Percentiles rank a stretch among this genome's conserved stretches.
Conservation (phyloP, 2,888 invertebrate species). For the Celastrina argiolus region DNA sequence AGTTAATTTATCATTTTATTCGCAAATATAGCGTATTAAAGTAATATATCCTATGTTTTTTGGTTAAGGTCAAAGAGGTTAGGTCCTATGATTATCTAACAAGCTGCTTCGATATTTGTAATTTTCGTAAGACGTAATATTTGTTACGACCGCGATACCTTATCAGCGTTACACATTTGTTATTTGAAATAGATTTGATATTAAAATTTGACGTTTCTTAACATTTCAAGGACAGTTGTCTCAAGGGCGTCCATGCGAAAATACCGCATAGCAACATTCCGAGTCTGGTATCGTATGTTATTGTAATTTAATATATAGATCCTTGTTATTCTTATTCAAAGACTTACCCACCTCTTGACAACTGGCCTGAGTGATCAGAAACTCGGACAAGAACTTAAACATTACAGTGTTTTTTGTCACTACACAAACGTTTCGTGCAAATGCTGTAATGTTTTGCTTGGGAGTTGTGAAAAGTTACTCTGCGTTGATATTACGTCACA, state of each 20-base stretch:
- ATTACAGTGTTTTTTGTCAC: constrained; percentile 75
- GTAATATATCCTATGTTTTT: constrained; percentile 10
- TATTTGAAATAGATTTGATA: constrained; percentile 15
- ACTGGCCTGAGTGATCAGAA: constrained; percentile 80
- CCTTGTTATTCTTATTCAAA: constrained; percentile 35
- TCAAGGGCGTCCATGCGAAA: constrained; percentile 53
- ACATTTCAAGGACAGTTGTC: constrained; percentile 63
- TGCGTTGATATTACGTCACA: constrained; percentile 66
- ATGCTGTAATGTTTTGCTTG: constrained; percentile 50
- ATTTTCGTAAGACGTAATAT: background rate
- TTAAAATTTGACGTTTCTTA: constrained; percentile 46
- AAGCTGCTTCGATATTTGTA: constrained; percentile 28
- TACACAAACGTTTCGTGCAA: constrained; percentile 48
- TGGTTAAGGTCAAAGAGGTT: constrained; percentile 58
- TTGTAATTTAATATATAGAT: background rate
- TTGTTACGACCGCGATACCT: background rate
- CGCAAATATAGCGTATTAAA: background rate
- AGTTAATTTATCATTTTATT: constrained; percentile 21
- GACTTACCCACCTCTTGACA: constrained; percentile 89
- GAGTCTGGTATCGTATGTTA: constrained; percentile 27
- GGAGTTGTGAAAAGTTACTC: constrained; percentile 53
- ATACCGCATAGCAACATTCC: constrained; percentile 34
- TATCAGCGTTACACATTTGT: constrained; percentile 4
- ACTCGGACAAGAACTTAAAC: constrained; percentile 80
- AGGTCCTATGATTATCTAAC: constrained; percentile 56